These are phyloP conservation scores for Tor tambroides DNA, from an alignment of 2,113 vertebrate genomes.

Conservation along the genomic window DNA sequence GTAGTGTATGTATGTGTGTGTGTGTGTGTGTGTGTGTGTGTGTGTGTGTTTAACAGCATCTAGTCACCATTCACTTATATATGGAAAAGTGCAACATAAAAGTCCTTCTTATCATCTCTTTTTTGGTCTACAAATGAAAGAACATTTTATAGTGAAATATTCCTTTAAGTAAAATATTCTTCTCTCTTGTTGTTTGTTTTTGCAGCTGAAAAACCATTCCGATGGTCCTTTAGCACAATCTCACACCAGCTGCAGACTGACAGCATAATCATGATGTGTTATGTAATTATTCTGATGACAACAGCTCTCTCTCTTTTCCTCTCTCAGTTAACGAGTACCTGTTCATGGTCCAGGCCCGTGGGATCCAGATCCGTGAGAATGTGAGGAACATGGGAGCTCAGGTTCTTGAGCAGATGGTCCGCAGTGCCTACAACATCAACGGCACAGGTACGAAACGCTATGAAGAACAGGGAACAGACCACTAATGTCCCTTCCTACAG, in stretches of 20 bases:
- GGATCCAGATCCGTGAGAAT: constrained; percentile 93
- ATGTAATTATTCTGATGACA: background rate
- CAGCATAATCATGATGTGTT: background rate
- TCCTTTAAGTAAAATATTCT: background rate
- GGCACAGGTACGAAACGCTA: constrained; percentile 84
- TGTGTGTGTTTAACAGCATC: background rate
- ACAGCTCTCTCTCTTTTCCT: background rate
- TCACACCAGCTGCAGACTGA: background rate
- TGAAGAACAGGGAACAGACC: background rate
- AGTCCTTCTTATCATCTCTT: background rate
- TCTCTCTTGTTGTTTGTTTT: background rate
- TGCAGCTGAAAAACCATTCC: background rate
- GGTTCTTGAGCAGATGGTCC: constrained; percentile 94
- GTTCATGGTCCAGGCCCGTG: constrained; percentile 97
- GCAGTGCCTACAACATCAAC: constrained; percentile 88
- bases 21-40: constrained; percentile 23
- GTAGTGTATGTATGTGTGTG: background rate
- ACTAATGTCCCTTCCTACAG: background rate
- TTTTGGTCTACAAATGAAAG: background rate
- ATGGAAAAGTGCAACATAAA: background rate
- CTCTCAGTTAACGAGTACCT: constrained; percentile 94
- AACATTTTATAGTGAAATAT: background rate
- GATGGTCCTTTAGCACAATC: too few species aligned
- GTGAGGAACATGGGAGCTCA: constrained; percentile 92
- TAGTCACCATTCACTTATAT: background rate